Percentiles rank a stretch among this genome's conserved stretches.
phyloP scores from a whole-genome alignment of 2,797 vertebrate genomes.

The Myoxocephalus aenaeus region DNA sequence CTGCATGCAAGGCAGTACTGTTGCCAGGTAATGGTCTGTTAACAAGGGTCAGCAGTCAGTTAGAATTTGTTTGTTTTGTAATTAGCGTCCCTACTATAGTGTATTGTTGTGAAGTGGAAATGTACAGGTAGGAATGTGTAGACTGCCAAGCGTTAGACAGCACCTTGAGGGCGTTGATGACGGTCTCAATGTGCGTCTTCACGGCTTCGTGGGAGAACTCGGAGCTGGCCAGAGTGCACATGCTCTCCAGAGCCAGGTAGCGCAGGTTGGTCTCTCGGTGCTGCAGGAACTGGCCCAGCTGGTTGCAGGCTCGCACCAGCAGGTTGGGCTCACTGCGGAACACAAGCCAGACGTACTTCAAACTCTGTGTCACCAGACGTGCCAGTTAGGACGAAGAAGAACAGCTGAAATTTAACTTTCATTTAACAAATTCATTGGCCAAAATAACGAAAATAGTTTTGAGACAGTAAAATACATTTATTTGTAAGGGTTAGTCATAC shows the following conservation, averaged over 20 bases:
- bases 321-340: constrained; percentile 89
- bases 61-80: neutral
- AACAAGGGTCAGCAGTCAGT: no score
- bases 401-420: neutral
- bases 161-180: constrained; percentile 93
- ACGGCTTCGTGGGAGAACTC: constrained; percentile 94
- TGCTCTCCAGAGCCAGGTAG: constrained; percentile 93
- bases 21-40: neutral
- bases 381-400: neutral
- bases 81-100: neutral
- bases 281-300: constrained; percentile 93
- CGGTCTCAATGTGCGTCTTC: constrained; percentile 93
- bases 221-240: constrained; percentile 93
- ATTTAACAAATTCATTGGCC: neutral
- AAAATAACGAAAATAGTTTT: neutral
- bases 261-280: constrained; percentile 94
- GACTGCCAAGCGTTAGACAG: neutral
- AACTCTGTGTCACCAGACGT: neutral
- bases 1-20: neutral
- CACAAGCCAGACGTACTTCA: neutral
- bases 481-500: neutral
- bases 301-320: constrained; percentile 92
- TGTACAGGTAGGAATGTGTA: neutral
- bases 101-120: neutral
- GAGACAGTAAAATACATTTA: neutral